Evolutionary conservation across 2,888 invertebrate species (phyloP), one percentile per base, ranked within the genome.

Genomic region (Scaptomyza tumidula): DNA sequence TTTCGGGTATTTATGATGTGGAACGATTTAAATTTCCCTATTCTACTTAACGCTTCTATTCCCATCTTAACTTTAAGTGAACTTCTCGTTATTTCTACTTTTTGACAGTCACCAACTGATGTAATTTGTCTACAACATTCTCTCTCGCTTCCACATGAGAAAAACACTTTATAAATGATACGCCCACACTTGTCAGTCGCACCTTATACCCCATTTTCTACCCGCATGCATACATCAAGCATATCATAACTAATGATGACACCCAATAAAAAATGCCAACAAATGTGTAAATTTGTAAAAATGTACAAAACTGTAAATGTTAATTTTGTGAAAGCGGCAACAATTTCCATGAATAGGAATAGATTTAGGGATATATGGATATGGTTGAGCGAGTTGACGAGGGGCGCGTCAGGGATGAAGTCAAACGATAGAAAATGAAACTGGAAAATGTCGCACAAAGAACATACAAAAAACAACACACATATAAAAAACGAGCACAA

Each of bases 251-350:
- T 88, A 84, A 84, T 88, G 83, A 84, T 86, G 88, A 88, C 87
- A 86, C 85, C 81, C 88, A 84, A 83, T 83, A 88, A 88, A 83
- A 71, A 86, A 75, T 65, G 9, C 78, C 60, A 75, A 67, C 86
- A 88, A 88, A 84, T 84, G 83, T 88, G 88, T 81, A 81, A 88
- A 84, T 84, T 88, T 84, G 83, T 84, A 66, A 73, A 80, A 84
- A 84, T 62, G 48, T 65, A 63, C 52, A 59, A 80, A 83, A 78
- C 66, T 80, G 71, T 79, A 82, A 82, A 83, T 83, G 80, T 80
- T 71, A 83, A 75, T 86, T 87, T 71, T 33, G 14, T 41, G 16
- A 41, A 49, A 77, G 49, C 24, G 56, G 46, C 41, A 72, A 27
- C 66, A 58, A 19, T 55, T 43, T 46, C 13, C 9, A n/a, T 48